phyloP scores from a whole-genome alignment of 2,888 invertebrate species.

The Latheticus oryzae region DNA sequence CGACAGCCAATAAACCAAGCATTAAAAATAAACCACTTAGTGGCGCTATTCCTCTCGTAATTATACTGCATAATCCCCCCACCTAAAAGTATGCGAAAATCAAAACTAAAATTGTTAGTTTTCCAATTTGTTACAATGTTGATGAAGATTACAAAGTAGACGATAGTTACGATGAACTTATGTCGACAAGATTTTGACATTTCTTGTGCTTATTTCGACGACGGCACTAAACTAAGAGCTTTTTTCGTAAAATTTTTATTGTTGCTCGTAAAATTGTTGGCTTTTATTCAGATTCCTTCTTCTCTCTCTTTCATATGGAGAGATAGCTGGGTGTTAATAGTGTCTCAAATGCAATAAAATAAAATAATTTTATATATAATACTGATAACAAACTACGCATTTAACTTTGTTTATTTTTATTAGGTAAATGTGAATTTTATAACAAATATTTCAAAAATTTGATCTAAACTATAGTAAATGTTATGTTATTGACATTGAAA shows the following conservation, averaged over 20 bases:
- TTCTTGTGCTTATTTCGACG: neutral
- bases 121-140: slow-evolving; percentile 6
- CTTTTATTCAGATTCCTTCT: slow-evolving; percentile 7
- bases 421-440: no score
- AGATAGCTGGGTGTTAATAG: no score
- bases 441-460: no score
- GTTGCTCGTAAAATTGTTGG: slow-evolving; percentile 27
- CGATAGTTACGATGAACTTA: slow-evolving; percentile 6
- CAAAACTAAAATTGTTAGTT: neutral
- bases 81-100: slow-evolving; percentile 1
- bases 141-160: slow-evolving; percentile 11
- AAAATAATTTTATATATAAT: no score
- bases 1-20: slow-evolving; percentile 14
- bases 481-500: no score
- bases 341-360: no score
- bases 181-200: slow-evolving; percentile 16
- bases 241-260: slow-evolving; percentile 18
- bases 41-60: slow-evolving; percentile 19
- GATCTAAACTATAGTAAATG: no score
- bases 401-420: no score
- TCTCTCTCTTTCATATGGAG: slow-evolving; percentile 5
- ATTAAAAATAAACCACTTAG: slow-evolving; percentile 26
- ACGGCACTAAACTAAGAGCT: slow-evolving; percentile 14
- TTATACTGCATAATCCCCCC: slow-evolving; percentile 12
- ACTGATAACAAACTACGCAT: no score